Evolutionary conservation across 2,113 vertebrate genomes (phyloP).

Genomic region (Trematomus loennbergii): DNA sequence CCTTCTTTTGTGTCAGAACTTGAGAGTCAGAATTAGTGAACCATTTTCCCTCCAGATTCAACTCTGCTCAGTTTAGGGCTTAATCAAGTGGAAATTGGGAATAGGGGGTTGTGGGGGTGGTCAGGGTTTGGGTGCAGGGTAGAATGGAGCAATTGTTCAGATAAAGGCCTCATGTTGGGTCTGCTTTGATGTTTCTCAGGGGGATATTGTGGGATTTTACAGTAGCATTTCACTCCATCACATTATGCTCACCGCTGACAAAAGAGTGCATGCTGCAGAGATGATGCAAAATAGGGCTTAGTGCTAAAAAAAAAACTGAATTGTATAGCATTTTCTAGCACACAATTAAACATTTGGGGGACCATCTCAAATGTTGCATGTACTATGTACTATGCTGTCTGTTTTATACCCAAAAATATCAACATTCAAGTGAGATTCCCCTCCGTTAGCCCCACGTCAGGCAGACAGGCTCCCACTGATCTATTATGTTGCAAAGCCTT

Average conservation of each 20-base stretch:
- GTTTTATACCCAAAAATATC: conserved; percentile 53
- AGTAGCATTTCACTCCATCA: conserved; percentile 68
- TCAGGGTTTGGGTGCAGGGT: conserved; percentile 69
- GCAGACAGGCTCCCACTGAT: conserved; percentile 82
- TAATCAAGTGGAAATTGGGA: conserved; percentile 87
- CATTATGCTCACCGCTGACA: conserved; percentile 31
- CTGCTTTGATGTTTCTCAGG: conserved; percentile 82
- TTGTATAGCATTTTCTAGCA: neutral
- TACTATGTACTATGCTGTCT: neutral
- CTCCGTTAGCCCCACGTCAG: conserved; percentile 56
- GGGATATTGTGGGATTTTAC: conserved; percentile 73
- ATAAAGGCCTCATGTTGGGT: conserved; percentile 80
- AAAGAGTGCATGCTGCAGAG: conserved; percentile 22
- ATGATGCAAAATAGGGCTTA: neutral
- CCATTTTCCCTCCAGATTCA: conserved; percentile 81
- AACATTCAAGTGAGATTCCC: conserved; percentile 67
- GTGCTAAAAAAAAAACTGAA: too few relatives aligned
- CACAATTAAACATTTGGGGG: neutral
- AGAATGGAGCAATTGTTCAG: conserved; percentile 86
- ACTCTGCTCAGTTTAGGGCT: conserved; percentile 80
- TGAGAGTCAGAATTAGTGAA: conserved; percentile 76
- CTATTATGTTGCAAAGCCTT: conserved; percentile 82
- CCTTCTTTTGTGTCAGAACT: conserved; percentile 57
- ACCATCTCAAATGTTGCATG: neutral
- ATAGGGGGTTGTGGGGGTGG: conserved; percentile 66